Conservation (phyloP, 2,797 vertebrate species). For the Sebastes cheni region DNA sequence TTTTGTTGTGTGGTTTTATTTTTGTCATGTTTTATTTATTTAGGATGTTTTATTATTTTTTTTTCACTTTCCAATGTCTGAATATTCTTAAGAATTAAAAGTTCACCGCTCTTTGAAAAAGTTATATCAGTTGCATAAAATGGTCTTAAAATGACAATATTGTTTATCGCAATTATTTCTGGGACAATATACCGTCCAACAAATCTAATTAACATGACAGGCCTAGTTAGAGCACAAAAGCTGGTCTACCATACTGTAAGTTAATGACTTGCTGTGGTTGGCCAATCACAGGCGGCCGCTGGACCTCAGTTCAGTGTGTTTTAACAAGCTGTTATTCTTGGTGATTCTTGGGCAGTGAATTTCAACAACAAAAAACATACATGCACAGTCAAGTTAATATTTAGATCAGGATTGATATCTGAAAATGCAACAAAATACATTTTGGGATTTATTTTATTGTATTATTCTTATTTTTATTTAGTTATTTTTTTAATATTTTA, state of each 20-base stretch:
- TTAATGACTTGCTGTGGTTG: slow-evolving; percentile 13
- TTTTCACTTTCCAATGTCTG: too few relatives aligned
- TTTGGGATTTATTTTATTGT: not conserved
- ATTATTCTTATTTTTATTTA: not conserved
- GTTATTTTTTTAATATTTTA: not conserved
- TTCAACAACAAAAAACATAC: not conserved
- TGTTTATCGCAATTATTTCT: too few relatives aligned
- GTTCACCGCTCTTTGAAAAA: too few relatives aligned
- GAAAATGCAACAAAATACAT: not conserved
- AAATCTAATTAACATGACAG: too few relatives aligned
- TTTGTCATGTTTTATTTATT: too few relatives aligned
- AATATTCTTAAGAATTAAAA: too few relatives aligned
- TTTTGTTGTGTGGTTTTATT: too few relatives aligned
- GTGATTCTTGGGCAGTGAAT: not conserved
- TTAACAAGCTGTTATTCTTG: slow-evolving; percentile 1
- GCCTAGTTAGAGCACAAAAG: not conserved
- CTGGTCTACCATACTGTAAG: not conserved
- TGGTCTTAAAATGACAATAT: too few relatives aligned
- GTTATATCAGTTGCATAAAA: too few relatives aligned
- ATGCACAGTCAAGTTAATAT: not conserved
- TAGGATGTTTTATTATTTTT: too few relatives aligned
- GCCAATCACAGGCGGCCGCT: not conserved
- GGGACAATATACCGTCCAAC: too few relatives aligned
- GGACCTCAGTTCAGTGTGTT: not conserved
- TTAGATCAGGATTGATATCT: not conserved